Evolutionary conservation across 1,140 invertebrate genomes (phyloP).

Genomic region (Apis mellifera): Amel_HAv3.1 CM009933.2:5360001-5360500

Average conservation of each 20-base stretch:
- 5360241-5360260: constrained; percentile 47
- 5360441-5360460: constrained; percentile 14
- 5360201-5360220: constrained; percentile 36
- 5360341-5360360: constrained; percentile 52
- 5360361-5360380: background rate
- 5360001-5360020: constrained; percentile 2
- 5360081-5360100: constrained; percentile 32
- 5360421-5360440: constrained; percentile 9
- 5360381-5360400: constrained; percentile 34
- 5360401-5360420: constrained; percentile 12
- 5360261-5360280: constrained; percentile 49
- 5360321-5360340: constrained; percentile 53
- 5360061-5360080: constrained; percentile 39
- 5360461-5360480: constrained; percentile 23
- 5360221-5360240: background rate
- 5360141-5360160: constrained; percentile 50
- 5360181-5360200: background rate
- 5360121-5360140: constrained; percentile 47
- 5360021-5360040: background rate
- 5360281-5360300: constrained; percentile 53
- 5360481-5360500: no score
- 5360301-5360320: constrained; percentile 48
- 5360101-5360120: constrained; percentile 41
- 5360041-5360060: constrained; percentile 15
- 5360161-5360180: constrained; percentile 5